Percentiles rank a stretch among this genome's conserved stretches.
phyloP scores from a whole-genome alignment of 2,888 invertebrate genomes.

The Neuroscelio doddi region DNA sequence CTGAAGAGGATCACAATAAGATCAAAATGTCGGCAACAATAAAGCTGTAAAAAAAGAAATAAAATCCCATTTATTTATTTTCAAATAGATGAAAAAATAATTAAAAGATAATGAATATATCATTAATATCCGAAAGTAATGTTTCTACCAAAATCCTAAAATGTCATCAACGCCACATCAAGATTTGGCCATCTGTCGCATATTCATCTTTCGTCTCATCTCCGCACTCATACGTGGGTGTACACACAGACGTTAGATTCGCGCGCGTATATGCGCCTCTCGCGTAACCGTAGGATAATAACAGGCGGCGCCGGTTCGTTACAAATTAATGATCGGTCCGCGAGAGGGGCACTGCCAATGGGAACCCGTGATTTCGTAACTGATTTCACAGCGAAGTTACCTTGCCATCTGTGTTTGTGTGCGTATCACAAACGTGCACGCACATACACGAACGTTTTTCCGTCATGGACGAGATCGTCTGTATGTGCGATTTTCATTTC shows the following conservation, averaged over 20 bases:
- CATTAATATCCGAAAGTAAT: neutral
- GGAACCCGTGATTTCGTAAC: slow-evolving; percentile 59
- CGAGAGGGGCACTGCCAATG: slow-evolving; percentile 53
- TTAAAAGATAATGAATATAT: too few species aligned
- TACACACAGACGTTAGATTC: too few species aligned
- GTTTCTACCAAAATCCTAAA: slow-evolving; percentile 8
- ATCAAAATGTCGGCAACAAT: too few species aligned
- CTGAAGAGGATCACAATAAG: too few species aligned
- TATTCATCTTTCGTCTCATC: slow-evolving; percentile 11
- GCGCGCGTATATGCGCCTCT: slow-evolving; percentile 48
- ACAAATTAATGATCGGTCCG: slow-evolving; percentile 66
- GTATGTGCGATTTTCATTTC: slow-evolving; percentile 52
- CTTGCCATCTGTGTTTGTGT: slow-evolving; percentile 18
- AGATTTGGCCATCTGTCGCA: slow-evolving; percentile 21
- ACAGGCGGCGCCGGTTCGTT: slow-evolving; percentile 64
- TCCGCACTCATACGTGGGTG: neutral
- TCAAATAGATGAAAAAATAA: too few species aligned
- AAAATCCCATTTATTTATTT: too few species aligned
- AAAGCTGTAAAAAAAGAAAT: too few species aligned
- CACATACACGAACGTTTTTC: slow-evolving; percentile 21
- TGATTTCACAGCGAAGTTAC: slow-evolving; percentile 52
- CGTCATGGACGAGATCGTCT: slow-evolving; percentile 18
- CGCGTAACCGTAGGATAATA: slow-evolving; percentile 63
- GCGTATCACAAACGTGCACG: neutral
- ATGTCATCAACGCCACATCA: slow-evolving; percentile 23